These are phyloP conservation scores for Araneus ventricosus DNA, from an alignment of 1,140 invertebrate species.

Conservation along the genomic window DNA sequence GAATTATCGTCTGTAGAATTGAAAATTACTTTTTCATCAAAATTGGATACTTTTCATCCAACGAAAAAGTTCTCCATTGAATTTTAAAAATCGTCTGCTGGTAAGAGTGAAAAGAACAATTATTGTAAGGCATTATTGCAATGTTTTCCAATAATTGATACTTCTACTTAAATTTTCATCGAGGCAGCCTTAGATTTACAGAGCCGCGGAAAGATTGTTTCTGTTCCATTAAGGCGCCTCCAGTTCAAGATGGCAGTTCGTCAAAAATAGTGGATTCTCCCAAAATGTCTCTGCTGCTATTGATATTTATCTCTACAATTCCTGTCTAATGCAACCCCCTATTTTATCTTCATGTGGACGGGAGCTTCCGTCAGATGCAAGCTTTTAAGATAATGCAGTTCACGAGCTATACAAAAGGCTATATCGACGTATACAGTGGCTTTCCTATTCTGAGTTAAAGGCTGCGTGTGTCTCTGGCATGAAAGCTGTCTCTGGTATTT, in stretches of 20 bases:
- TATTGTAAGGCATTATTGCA: no score
- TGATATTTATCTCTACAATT: conserved; percentile 29
- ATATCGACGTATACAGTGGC: background rate
- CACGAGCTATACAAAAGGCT: background rate
- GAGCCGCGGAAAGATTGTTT: background rate
- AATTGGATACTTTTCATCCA: no score
- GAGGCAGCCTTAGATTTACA: background rate
- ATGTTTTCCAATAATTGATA: no score
- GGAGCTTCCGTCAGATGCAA: background rate
- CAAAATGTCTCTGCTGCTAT: background rate
- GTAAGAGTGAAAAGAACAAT: no score
- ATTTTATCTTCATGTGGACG: conserved; percentile 17
- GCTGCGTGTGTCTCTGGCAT: background rate
- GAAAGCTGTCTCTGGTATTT: no score
- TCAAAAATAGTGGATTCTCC: background rate
- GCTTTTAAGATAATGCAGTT: conserved; percentile 40
- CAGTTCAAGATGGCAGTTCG: background rate
- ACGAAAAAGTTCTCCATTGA: no score
- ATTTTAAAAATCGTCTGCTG: no score
- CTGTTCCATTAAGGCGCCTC: background rate
- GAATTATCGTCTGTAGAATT: no score
- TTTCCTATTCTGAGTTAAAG: background rate
- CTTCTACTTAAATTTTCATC: background rate
- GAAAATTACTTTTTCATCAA: no score
- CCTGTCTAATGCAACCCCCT: background rate